phyloP scores from a whole-genome alignment of 2,888 invertebrate species.

The Bugula neritina region DNA sequence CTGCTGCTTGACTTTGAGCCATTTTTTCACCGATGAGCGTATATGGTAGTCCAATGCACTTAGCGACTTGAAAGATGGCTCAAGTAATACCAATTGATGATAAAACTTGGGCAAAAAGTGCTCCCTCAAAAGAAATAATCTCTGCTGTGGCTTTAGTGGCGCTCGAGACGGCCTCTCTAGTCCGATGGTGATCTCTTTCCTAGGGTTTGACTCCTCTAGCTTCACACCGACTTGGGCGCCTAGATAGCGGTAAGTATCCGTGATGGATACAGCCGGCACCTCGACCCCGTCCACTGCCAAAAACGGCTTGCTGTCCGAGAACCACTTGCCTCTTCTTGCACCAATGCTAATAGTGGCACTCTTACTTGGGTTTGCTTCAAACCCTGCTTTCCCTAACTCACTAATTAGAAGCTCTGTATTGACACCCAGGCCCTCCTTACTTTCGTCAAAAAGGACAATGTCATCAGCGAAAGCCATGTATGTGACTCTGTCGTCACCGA shows the following conservation, averaged over 20 bases:
- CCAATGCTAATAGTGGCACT: background rate
- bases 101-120: background rate
- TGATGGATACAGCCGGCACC: background rate
- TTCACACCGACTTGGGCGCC: background rate
- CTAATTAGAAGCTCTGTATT: background rate
- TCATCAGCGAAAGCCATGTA: slow-evolving; percentile 1
- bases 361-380: background rate
- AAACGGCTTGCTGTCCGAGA: background rate
- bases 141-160: slow-evolving; percentile 14
- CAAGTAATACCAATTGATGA: background rate
- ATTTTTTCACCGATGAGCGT: background rate
- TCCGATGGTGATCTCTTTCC: background rate
- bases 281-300: background rate
- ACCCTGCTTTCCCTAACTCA: background rate
- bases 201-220: background rate
- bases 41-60: background rate
- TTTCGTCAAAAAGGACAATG: background rate
- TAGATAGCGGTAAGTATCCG: background rate
- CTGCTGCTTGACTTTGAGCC: background rate
- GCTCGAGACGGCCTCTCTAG: background rate
- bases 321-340: background rate
- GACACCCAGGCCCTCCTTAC: background rate
- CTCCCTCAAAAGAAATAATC: background rate
- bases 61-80: background rate
- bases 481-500: too few species aligned